A percentile compares a stretch with the other conserved stretches of the same genome.
These are phyloP conservation scores for Azemiops feae DNA, from an alignment of 2,113 vertebrate genomes.

Conservation along the genomic window DNA sequence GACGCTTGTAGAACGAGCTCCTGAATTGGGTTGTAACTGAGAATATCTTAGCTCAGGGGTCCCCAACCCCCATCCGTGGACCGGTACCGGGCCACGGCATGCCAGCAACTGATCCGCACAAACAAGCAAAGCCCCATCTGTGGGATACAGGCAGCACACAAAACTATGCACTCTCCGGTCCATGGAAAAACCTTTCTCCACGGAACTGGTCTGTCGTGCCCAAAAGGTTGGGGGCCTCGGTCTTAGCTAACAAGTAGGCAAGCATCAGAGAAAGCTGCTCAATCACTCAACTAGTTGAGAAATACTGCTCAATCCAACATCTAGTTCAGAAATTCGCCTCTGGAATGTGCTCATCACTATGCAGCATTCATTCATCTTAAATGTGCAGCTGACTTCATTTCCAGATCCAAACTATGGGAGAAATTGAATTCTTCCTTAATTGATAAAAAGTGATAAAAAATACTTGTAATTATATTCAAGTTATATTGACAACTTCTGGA, in stretches of 20 bases:
- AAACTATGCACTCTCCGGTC: no score
- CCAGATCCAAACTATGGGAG: neutral
- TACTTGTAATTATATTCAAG: neutral
- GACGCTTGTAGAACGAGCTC: neutral
- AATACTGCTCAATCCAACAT: neutral
- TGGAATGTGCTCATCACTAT: neutral
- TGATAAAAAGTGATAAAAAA: neutral
- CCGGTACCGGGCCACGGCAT: no score
- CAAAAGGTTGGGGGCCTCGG: no score
- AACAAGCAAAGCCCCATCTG: no score
- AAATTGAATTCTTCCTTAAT: neutral
- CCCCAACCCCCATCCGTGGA: no score
- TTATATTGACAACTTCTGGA: neutral
- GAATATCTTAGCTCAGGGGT: neutral
- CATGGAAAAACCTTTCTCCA: no score
- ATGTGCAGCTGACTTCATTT: neutral
- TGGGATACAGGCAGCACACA: no score
- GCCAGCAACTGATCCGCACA: no score
- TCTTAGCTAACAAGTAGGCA: no score
- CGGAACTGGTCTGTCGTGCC: no score
- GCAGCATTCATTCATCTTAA: neutral
- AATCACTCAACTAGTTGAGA: neutral
- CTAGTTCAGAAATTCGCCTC: neutral
- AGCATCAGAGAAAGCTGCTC: neutral
- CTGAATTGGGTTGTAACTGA: neutral